Evolutionary conservation across 2,113 vertebrate species (phyloP), one percentile per base, ranked within the genome.

Genomic region (Blennius ocellaris): DNA sequence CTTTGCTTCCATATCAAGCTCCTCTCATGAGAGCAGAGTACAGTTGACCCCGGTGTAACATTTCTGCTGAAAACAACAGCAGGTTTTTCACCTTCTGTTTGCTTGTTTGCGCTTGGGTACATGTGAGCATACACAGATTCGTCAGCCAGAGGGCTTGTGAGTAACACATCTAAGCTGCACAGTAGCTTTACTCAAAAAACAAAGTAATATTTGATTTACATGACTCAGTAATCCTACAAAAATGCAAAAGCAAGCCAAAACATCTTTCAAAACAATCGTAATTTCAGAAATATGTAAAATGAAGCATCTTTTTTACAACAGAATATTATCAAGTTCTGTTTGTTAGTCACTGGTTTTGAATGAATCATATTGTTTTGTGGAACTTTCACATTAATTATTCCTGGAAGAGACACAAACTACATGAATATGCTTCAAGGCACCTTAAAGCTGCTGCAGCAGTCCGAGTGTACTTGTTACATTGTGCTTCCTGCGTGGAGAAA

Each of bases 121-220:
- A 64, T 12, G 63, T 45, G 59, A 55, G 55, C 41, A 16, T 17
- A 15, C 0, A 38, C 49, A 59, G n/a, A 63, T 51, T 53, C 7
- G 43, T 60, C 51, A 69, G 79, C 73, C 61, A 58, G 8, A 37
- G 71, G 68, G 71, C 8, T 0, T 5, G 50, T 76, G 71, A 73
- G 68, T 63, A 70, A 82, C 66, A 55, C 44, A 36, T 54, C 48
- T 71, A 16, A 77, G 75, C 50, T 37, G 17, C 69, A 50, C 39
- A 44, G 30, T 50, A 58, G 50, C 17, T 64, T 61, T 47, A 49
- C 49, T 37, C 11, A 50, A 45, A 52, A 52, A 52, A 74, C 16
- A 39, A 48, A 56, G 51, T 55, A 67, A 36, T 41, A 49, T 59
- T 45, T 38, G 60, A 39, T 50, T 71, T 41, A 73, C 38, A 53